Percentiles rank a stretch among this genome's conserved stretches.
Conservation (phyloP, 2,113 vertebrate genomes). For the Oncorhynchus tshawytscha region DNA sequence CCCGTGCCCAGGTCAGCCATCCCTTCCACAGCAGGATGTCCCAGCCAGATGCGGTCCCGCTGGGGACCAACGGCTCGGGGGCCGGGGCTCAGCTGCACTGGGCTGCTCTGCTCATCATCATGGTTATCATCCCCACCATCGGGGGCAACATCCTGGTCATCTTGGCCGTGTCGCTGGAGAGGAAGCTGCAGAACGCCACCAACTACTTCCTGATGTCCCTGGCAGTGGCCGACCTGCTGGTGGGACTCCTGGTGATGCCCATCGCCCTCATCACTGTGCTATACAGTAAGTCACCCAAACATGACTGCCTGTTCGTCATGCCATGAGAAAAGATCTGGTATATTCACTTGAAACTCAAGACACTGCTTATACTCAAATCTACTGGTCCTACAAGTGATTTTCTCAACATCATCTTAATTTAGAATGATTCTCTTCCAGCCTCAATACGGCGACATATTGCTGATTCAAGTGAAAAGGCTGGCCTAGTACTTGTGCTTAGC, state of each 20-base stretch:
- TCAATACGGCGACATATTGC: neutral
- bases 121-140: constrained; percentile 93
- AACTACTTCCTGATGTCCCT: constrained; percentile 98
- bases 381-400: too few relatives aligned
- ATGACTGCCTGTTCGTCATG: neutral
- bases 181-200: constrained; percentile 93
- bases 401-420: neutral
- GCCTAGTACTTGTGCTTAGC: neutral
- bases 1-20: constrained; percentile 42
- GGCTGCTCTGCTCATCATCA: constrained; percentile 85
- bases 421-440: neutral
- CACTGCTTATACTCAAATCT: neutral
- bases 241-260: constrained; percentile 97
- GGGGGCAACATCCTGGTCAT: constrained; percentile 97
- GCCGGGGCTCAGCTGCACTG: constrained; percentile 71
- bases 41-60: constrained; percentile 46
- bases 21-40: constrained; percentile 61
- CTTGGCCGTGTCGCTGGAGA: constrained; percentile 91
- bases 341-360: neutral
- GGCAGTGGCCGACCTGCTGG: constrained; percentile 91
- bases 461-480: neutral
- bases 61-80: constrained; percentile 43
- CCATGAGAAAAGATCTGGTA: neutral
- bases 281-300: constrained; percentile 76
- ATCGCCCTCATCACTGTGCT: constrained; percentile 89